phyloP scores from a whole-genome alignment of 2,797 vertebrate species.

The Anolis apletophallus region DNA sequence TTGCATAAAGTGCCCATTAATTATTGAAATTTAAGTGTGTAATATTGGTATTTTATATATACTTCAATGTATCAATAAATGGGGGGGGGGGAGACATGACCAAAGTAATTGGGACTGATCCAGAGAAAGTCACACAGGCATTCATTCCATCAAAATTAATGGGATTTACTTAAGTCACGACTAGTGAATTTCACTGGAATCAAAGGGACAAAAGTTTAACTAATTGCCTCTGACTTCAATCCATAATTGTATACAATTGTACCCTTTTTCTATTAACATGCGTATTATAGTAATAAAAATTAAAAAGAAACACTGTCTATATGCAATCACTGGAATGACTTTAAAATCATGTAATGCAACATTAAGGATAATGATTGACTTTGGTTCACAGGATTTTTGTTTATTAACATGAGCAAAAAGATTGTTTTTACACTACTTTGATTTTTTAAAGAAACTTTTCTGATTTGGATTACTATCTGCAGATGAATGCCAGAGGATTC shows the following conservation, averaged over 20 bases:
- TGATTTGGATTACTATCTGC: slow-evolving; percentile 64
- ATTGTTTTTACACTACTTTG: slow-evolving; percentile 41
- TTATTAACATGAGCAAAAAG: slow-evolving; percentile 21
- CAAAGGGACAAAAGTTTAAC: neutral
- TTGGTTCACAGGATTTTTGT: slow-evolving; percentile 1
- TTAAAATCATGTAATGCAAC: slow-evolving; percentile 10
- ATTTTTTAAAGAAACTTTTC: slow-evolving; percentile 21
- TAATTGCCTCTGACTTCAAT: neutral
- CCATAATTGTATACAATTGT: neutral
- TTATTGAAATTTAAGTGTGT: neutral
- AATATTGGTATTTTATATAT: neutral
- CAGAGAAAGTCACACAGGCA: neutral
- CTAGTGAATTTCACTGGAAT: neutral
- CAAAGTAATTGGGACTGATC: neutral
- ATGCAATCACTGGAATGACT: slow-evolving; percentile 10
- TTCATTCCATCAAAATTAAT: neutral
- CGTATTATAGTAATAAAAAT: neutral
- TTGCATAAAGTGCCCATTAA: too few relatives aligned
- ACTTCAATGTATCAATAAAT: neutral
- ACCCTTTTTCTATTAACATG: neutral
- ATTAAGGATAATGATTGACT: slow-evolving; percentile 11
- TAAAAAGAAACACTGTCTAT: neutral
- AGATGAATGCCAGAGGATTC: slow-evolving; percentile 82
- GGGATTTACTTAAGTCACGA: neutral
- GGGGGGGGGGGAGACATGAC: too few relatives aligned